Evolutionary conservation across 2,888 invertebrate genomes (phyloP), one percentile per base, ranked within the genome.

Genomic region (Quadriops clusia): DNA sequence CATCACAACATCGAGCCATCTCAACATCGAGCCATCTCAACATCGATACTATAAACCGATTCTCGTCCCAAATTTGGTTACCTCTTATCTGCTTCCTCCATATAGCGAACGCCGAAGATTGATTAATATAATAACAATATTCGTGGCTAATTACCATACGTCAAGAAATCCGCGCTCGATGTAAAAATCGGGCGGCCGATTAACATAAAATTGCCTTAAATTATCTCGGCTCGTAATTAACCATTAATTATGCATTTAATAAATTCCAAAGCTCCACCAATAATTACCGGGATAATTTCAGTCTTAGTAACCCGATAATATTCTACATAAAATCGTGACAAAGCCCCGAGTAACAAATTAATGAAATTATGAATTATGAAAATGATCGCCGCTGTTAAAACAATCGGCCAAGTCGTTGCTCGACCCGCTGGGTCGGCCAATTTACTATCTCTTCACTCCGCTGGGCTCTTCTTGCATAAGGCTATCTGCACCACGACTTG

Each of bases 331-430:
- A 61, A 58, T 62, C 62, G 62, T 62, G 61, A 62, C 62, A 60
- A 59, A 58, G 61, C 62, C 61, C 45, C 54, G 44, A 61, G 62
- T 61, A 58, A 61, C 60, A 60, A 61, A 62, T 62, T 62, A 62
- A 61, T 62, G 61, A 61, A 62, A 62, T 62, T 62, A 62, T 58
- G 60, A 61, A 62, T 62, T 61, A 62, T 62, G 62, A 61, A 62
- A 62, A 62, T 60, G 61, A 61, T 61, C 58, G 58, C 59, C 41
- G 44, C 44, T 53, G 53, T 53, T 52, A 50, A 50, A 53, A 47
- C 45, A 56, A 49, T 43, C 43, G 49, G 30, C 47, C 54, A 51
- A 39, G 17, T 17, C 27, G 34, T 36, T 36, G 28, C 32, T 37
- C 33, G 14, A 13, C 27, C 17, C 31, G 20, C 14, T 14, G 11